These are phyloP conservation scores for Hipparchia semele DNA, from an alignment of 2,888 invertebrate species.

Conservation along the genomic window DNA sequence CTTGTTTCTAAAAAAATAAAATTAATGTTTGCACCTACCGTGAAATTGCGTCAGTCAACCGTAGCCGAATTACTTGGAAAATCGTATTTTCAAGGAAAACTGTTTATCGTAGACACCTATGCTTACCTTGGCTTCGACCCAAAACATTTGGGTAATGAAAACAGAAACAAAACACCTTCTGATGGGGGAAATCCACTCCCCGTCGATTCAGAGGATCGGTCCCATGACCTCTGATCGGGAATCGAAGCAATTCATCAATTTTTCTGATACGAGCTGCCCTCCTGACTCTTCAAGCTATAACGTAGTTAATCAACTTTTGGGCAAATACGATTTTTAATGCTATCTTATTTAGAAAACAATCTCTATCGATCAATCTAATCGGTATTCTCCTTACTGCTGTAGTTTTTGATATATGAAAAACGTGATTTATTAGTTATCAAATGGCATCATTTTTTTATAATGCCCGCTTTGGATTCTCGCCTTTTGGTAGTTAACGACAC, in stretches of 20 bases:
- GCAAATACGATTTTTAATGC: too few relatives aligned
- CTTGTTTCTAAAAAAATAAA: constrained; percentile 14
- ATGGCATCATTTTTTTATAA: too few relatives aligned
- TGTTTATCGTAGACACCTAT: constrained; percentile 27
- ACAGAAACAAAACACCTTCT: constrained; percentile 30
- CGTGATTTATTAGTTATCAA: too few relatives aligned
- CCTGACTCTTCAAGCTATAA: too few relatives aligned
- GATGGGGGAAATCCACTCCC: background rate
- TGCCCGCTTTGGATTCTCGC: too few relatives aligned
- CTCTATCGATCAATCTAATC: too few relatives aligned
- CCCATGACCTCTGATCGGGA: background rate
- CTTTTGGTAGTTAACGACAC: too few relatives aligned
- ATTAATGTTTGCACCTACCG: constrained; percentile 24
- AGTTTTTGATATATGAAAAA: too few relatives aligned
- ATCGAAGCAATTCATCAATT: background rate
- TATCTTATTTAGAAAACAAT: too few relatives aligned
- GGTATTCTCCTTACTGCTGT: too few relatives aligned
- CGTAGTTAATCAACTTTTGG: too few relatives aligned
- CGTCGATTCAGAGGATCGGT: background rate
- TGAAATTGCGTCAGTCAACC: constrained; percentile 43
- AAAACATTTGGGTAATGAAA: constrained; percentile 34
- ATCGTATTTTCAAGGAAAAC: constrained; percentile 55
- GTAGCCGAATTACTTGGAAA: constrained; percentile 51
- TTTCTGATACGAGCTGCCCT: background rate
- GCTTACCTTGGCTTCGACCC: constrained; percentile 39